Evolutionary conservation across 92 coral and sea anemone genomes (phyloP).

Genomic region (Meandrina meandrites): DNA sequence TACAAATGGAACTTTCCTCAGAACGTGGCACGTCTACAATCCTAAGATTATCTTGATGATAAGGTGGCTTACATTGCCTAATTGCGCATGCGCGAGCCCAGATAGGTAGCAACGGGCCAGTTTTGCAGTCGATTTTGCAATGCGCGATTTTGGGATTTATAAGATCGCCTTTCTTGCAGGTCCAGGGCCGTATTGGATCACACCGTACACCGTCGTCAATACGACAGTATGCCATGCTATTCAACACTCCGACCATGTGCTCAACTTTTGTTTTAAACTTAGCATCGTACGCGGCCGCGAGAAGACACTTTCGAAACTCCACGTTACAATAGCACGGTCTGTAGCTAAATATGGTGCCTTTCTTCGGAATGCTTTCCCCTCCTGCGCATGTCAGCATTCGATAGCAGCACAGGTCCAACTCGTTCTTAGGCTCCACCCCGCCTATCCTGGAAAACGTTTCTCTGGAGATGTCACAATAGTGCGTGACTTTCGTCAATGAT

Average conservation of each 20-base stretch:
- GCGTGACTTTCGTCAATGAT: slow-evolving; percentile 58
- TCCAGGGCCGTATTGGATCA: slow-evolving; percentile 81
- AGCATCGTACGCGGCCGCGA: slow-evolving; percentile 46
- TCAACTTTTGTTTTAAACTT: slow-evolving; percentile 66
- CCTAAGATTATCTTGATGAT: slow-evolving; percentile 65
- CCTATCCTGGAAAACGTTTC: slow-evolving; percentile 39
- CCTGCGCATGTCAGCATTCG: slow-evolving; percentile 91
- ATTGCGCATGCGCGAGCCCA: slow-evolving; percentile 95
- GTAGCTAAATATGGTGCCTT: slow-evolving; percentile 84
- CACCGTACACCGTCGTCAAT: slow-evolving; percentile 86
- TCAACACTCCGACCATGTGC: slow-evolving; percentile 59
- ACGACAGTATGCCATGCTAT: slow-evolving; percentile 72
- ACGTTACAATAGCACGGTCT: slow-evolving; percentile 90
- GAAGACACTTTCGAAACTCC: slow-evolving; percentile 84
- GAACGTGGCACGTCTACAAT: slow-evolving; percentile 85
- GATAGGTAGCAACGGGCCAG: slow-evolving; percentile 93
- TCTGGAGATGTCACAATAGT: slow-evolving; percentile 76
- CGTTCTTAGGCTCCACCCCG: slow-evolving; percentile 67
- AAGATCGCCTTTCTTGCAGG: slow-evolving; percentile 93
- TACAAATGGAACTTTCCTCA: slow-evolving; percentile 88
- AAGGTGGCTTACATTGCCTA: slow-evolving; percentile 91
- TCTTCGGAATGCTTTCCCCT: slow-evolving; percentile 58
- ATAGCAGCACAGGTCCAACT: slow-evolving; percentile 86
- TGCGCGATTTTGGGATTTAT: slow-evolving; percentile 86
- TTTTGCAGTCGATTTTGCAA: slow-evolving; percentile 86